Evolutionary conservation across 2,797 vertebrate species (phyloP), one percentile per base, ranked within the genome.

Genomic region (Propithecus deckenii): DNA sequence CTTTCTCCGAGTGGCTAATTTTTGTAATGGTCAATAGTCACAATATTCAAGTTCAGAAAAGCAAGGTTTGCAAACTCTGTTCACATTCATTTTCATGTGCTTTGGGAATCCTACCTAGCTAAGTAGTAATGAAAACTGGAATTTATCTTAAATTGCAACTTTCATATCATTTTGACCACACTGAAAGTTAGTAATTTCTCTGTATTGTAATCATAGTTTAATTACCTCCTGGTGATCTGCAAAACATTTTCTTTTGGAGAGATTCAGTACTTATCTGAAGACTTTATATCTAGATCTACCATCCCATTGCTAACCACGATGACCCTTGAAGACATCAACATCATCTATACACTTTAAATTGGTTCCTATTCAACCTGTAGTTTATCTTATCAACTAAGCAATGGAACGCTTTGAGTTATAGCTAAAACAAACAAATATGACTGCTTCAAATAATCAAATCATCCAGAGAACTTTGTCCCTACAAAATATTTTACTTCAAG

Each of bases 381-480:
- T 35, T 91, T 91, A 67, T 78, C n/a, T 93, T 90, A 78, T 93
- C 35, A 92, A 76, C 30, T 72, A 92, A 52, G 5, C 46, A 97
- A 87, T 7, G 38, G 10, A 85, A 23, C 28, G 18, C 55, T 92
- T 72, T 86, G 46, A 65, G 32, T 74, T 94, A 81, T 46, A 38
- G 17, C n/a, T 74, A 71, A 95, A 87, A 87, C 2, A 86, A 59
- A 61, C 23, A 94, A 94, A 76, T 57, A 87, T 25, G 61, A 61
- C 32, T 76, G 28, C 17, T 89, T 96, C 80, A 30, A 86, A 72
- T 83, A 65, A 96, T 75, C 67, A 79, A 95, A 71, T 86, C 18
- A 86, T 96, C 91, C 50, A 91, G 61, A 65, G 41, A 67, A 93
- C 35, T 95, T 87, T 89, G 61, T 95, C 92, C 23, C 83, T 91